These are phyloP conservation scores for Ictalurus punctatus DNA, from an alignment of 2,113 vertebrate species.

Conservation along the genomic window DNA sequence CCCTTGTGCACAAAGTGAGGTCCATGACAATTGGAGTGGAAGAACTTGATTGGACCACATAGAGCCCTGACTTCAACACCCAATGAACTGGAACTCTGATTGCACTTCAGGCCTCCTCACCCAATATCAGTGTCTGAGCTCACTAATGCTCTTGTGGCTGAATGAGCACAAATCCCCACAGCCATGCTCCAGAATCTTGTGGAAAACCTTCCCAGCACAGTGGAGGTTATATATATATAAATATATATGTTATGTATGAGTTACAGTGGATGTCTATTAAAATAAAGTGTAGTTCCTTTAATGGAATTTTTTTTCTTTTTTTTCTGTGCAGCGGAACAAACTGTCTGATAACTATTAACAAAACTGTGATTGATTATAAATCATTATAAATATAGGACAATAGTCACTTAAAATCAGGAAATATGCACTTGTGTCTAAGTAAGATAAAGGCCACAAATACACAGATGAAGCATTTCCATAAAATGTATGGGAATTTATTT, in stretches of 20 bases:
- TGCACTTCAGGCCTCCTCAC: neutral
- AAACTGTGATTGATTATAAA: constrained; percentile 3
- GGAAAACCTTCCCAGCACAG: neutral
- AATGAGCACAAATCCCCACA: neutral
- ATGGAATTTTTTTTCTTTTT: neutral
- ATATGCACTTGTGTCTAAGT: neutral
- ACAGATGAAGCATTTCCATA: neutral
- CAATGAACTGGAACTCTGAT: neutral
- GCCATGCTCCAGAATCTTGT: neutral
- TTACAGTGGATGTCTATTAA: neutral
- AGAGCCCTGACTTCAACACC: neutral
- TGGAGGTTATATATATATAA: neutral
- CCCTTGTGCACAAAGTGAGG: neutral
- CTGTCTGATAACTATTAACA: neutral
- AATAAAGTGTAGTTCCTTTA: neutral
- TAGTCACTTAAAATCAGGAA: neutral
- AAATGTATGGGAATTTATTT: neutral
- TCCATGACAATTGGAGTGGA: neutral
- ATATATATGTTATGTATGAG: neutral
- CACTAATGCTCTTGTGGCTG: neutral
- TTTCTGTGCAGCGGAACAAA: neutral
- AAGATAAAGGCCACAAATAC: neutral
- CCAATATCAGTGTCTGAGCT: neutral
- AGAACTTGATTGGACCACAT: neutral
- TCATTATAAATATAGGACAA: neutral